Percentiles rank a stretch among this genome's conserved stretches.
Evolutionary conservation across 92 coral and sea anemone genomes (phyloP).

Genomic region (Actinostola sp.): DNA sequence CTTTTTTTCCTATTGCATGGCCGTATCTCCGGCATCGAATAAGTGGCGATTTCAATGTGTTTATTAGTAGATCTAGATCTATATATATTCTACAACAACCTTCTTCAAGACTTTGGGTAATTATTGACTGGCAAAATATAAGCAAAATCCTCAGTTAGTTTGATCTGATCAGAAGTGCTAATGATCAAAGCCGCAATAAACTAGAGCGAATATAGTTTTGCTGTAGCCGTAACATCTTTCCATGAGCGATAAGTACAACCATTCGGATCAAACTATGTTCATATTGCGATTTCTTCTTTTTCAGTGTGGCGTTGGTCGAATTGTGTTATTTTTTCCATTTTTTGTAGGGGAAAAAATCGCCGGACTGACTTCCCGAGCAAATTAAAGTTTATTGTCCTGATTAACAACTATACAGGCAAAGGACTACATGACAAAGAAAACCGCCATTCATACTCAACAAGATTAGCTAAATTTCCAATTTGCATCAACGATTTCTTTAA

Average conservation of each 20-base stretch:
- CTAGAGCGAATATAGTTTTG: no score
- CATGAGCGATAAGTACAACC: no score
- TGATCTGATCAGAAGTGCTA: no score
- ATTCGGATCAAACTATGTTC: not conserved
- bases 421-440: slow-evolving; percentile 18
- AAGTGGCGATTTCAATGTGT: not conserved
- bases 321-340: not conserved
- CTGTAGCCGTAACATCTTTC: no score
- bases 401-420: slow-evolving; percentile 1
- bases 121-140: not conserved
- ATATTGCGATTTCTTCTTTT: not conserved
- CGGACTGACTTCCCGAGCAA: slow-evolving; percentile 13
- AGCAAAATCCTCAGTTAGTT: not conserved
- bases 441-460: slow-evolving; percentile 17
- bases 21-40: no score
- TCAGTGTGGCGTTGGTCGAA: not conserved
- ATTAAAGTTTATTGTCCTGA: slow-evolving; percentile 31
- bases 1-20: no score
- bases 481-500: not conserved
- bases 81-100: not conserved
- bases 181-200: no score
- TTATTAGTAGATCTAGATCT: not conserved
- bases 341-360: not conserved
- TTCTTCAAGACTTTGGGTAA: not conserved
- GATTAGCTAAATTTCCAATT: slow-evolving; percentile 26